Evolutionary conservation across 2,888 invertebrate genomes (phyloP), one percentile per base, ranked within the genome.

Genomic region (Diachrysia chrysitis): DNA sequence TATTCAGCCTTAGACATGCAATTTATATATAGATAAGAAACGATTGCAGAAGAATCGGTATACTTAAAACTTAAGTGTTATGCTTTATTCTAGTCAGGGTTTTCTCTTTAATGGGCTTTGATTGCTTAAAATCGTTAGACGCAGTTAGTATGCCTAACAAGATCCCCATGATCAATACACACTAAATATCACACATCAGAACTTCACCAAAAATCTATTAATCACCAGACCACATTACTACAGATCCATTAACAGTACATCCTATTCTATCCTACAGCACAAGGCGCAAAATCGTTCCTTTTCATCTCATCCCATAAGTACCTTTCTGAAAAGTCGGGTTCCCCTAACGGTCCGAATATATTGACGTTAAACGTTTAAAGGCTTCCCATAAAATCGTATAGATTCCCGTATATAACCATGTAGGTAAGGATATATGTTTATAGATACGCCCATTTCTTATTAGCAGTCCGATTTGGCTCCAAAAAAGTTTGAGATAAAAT

Each of bases 241-340:
- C n/a, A 42, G 6, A n/a, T 3, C 42, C 42, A 42, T 37, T 37
- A 37, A n/a, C 42, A 42, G 4, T 1, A 9, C 32, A 32, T 10
- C 32, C 32, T 10, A 32, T 10, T 5, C 5, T n/a, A 42, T 14
- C 14, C 37, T n/a, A 42, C 35, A 12, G 14, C 16, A 71, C 58
- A 68, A 16, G 55, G 53, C 63, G 58, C 53, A 57, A 75, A 75
- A 68, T 68, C 74, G 16, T 58, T 74, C 59, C 76, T 56, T 75
- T 74, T 75, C 74, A 75, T 74, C 60, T 58, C 58, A 63, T 69
- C 62, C 62, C 19, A 29, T 63, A 48, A 69, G 64, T 73, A 73
- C 61, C 46, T 58, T 73, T 58, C 46, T 63, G n/a, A 48, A 57
- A 73, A 63, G 60, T 53, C 66, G 58, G 56, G 19, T 59, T 64